Evolutionary conservation across 2,888 invertebrate genomes (phyloP).

Genomic region (Mesorhabditis belari): DNA sequence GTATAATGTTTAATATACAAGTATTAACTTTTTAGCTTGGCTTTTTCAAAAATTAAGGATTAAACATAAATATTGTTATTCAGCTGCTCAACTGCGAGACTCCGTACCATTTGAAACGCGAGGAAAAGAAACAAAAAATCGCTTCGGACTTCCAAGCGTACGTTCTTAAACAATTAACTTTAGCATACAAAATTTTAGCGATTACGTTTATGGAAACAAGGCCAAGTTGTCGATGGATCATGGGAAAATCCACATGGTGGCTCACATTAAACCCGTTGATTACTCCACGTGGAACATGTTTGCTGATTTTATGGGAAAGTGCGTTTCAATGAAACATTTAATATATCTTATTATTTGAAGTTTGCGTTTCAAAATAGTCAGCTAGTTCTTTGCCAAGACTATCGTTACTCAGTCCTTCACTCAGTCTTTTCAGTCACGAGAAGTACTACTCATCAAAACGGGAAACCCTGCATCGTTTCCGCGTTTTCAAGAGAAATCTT

Average conservation of each 20-base stretch:
- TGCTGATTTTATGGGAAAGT: slow-evolving; percentile 41
- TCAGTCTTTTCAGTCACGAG: slow-evolving; percentile 30
- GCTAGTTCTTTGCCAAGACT: background rate
- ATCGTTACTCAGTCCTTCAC: background rate
- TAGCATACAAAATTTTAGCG: too few species aligned
- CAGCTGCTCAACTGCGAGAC: background rate
- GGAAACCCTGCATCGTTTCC: slow-evolving; percentile 42
- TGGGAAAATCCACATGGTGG: slow-evolving; percentile 4
- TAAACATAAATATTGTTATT: background rate
- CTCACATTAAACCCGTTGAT: slow-evolving; percentile 38
- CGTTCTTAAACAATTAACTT: too few species aligned
- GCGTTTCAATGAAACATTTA: background rate
- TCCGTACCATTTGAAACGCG: too few species aligned
- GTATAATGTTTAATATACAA: too few species aligned
- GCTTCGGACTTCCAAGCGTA: too few species aligned
- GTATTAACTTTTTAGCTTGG: too few species aligned
- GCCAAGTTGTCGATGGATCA: slow-evolving; percentile 18
- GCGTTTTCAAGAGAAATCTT: slow-evolving; percentile 43
- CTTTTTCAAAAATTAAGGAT: too few species aligned
- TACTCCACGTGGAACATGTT: slow-evolving; percentile 43
- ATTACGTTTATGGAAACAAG: too few species aligned
- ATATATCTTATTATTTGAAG: background rate
- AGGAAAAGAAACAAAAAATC: too few species aligned
- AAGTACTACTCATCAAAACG: slow-evolving; percentile 38
- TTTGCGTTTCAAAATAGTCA: background rate